Evolutionary conservation across 2,113 vertebrate species (phyloP).

Genomic region (Boleophthalmus pectinirostris): DNA sequence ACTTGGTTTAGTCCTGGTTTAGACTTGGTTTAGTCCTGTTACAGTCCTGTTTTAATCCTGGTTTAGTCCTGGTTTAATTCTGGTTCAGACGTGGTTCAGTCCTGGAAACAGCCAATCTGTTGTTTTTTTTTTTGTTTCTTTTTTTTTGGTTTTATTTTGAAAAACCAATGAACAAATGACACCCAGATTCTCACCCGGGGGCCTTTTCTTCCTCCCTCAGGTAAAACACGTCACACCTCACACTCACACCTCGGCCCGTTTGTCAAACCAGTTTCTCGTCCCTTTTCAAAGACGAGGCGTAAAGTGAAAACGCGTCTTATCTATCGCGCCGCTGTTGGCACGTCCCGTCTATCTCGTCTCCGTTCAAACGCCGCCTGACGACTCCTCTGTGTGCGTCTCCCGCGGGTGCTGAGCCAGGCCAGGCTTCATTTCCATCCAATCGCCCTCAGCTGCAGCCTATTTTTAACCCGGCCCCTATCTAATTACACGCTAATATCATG

Average conservation of each 20-base stretch:
- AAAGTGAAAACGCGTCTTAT: not conserved
- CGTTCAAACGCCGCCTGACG: not conserved
- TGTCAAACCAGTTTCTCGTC: no score
- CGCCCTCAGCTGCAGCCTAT: not conserved
- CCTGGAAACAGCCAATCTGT: no score
- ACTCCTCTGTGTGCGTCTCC: not conserved
- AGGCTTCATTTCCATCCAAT: slow-evolving; percentile 5
- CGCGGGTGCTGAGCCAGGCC: not conserved
- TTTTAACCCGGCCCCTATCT: not conserved
- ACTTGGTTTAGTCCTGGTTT: no score
- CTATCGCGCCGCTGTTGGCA: no score
- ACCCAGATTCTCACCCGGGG: no score
- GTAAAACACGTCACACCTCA: not conserved
- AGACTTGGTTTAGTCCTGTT: no score
- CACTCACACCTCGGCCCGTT: not conserved
- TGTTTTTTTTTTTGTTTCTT: no score
- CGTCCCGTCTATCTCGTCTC: not conserved
- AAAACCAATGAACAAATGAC: no score
- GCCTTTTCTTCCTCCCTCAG: not conserved
- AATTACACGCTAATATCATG: slow-evolving; percentile 9
- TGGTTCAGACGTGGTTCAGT: no score
- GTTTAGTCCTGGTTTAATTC: no score
- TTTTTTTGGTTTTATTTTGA: no score
- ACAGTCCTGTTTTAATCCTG: no score
- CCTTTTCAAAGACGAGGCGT: not conserved